Evolutionary conservation across 2,888 invertebrate species (phyloP), one percentile per base, ranked within the genome.

Genomic region (Leucoma salicis): DNA sequence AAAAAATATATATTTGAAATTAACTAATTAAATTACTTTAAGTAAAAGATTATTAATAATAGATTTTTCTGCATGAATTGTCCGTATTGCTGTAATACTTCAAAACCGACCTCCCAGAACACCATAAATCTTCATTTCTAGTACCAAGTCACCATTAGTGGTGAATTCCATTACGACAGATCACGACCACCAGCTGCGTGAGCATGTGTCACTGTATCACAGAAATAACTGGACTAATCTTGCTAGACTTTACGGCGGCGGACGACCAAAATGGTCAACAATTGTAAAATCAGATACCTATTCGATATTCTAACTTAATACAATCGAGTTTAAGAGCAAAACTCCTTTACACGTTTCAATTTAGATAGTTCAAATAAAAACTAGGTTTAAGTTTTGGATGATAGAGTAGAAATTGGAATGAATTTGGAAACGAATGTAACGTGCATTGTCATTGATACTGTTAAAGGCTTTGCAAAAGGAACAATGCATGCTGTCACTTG

Each of bases 141-240:
- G 53, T 66, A 63, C 61, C 59, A 57, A 65, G 59, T 31, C 48
- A 58, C 66, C 67, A 68, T 61, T 61, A 63, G 61, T 59, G 48
- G 61, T 52, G 60, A 61, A 72, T 78, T 57, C 77, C 73, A 66
- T 67, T 68, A 57, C 46, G 56, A 64, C 64, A 67, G 70, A 74
- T 78, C 77, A 76, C 56, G 65, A 66, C 66, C 67, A 64, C 72
- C 75, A 74, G 75, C 74, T 75, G 75, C 63, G 69, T 52, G 31
- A 32, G 42, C 60, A 66, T 76, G 77, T 75, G 74, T 77, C 78
- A 77, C 60, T 46, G 50, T 57, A 63, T 63, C 54, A 63, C 67
- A 72, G 67, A 72, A 72, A 72, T 72, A 72, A 67, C 73, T 68
- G 65, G 61, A 61, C 63, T 59, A 61, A 63, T 63, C 63, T 59